A percentile compares a stretch with the other conserved stretches of the same genome.
phyloP scores from a whole-genome alignment of 2,113 vertebrate genomes.

The Pipra filicauda region DNA sequence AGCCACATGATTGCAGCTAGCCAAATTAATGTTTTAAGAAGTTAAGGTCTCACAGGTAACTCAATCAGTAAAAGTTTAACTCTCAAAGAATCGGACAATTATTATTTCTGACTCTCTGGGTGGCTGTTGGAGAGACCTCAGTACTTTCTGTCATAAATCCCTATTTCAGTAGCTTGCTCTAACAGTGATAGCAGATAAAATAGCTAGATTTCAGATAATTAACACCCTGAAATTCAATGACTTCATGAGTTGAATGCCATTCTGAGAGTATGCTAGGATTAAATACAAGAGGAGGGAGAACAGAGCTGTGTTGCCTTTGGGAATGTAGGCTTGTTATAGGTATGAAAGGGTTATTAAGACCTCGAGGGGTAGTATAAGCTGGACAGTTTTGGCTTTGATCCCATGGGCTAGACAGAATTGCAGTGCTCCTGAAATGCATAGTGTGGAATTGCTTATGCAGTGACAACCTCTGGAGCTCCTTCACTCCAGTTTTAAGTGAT shows the following conservation, averaged over 20 bases:
- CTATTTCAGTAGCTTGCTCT: not conserved
- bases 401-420: not conserved
- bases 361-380: not conserved
- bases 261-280: not conserved
- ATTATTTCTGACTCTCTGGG: not conserved
- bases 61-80: not conserved
- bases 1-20: not conserved
- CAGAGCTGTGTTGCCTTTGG: not conserved
- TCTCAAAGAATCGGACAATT: not conserved
- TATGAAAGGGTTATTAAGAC: not conserved
- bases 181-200: not conserved
- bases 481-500: constrained; percentile 23
- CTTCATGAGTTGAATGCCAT: not conserved
- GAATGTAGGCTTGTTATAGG: not conserved
- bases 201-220: not conserved
- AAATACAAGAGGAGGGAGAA: not conserved
- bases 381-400: not conserved
- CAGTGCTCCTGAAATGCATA: not conserved
- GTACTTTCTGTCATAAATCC: not conserved
- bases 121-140: not conserved
- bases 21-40: not conserved
- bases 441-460: constrained; percentile 4
- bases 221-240: not conserved
- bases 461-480: constrained; percentile 7
- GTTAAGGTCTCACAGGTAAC: not conserved